Percentiles rank a stretch among this genome's conserved stretches.
These are phyloP conservation scores for Sorex fumeus DNA, from an alignment of 2,113 vertebrate species.

Conservation along the genomic window DNA sequence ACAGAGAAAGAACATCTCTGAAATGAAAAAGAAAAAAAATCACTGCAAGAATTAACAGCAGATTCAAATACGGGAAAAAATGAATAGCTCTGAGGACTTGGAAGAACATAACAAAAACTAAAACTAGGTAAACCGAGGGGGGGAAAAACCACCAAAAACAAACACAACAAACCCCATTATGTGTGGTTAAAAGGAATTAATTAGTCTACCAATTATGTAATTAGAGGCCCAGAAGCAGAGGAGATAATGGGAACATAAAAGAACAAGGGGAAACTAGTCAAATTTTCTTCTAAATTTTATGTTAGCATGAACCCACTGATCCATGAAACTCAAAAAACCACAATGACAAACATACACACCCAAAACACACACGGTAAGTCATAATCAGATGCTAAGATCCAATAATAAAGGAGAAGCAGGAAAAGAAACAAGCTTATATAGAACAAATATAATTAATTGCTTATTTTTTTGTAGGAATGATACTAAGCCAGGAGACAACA, in stretches of 20 bases:
- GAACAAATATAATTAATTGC: neutral
- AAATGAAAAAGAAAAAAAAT: neutral
- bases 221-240: neutral
- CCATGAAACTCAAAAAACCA: neutral
- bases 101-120: neutral
- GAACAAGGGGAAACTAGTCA: neutral
- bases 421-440: neutral
- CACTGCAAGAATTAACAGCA: neutral
- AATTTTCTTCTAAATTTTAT: neutral
- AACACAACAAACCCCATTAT: neutral
- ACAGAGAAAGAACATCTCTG: neutral
- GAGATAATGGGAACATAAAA: neutral
- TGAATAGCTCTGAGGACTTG: neutral
- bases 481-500: neutral
- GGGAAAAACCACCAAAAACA: no score
- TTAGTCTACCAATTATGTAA: neutral
- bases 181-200: neutral
- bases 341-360: neutral
- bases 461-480: neutral
- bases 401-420: neutral
- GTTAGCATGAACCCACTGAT: neutral
- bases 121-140: neutral
- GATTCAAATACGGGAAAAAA: fast-evolving
- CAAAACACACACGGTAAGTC: neutral
- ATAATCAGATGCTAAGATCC: neutral